A percentile compares a stretch with the other conserved stretches of the same genome.
Evolutionary conservation across 2,113 vertebrate species (phyloP).

Genomic region (Nymphicus hollandicus): DNA sequence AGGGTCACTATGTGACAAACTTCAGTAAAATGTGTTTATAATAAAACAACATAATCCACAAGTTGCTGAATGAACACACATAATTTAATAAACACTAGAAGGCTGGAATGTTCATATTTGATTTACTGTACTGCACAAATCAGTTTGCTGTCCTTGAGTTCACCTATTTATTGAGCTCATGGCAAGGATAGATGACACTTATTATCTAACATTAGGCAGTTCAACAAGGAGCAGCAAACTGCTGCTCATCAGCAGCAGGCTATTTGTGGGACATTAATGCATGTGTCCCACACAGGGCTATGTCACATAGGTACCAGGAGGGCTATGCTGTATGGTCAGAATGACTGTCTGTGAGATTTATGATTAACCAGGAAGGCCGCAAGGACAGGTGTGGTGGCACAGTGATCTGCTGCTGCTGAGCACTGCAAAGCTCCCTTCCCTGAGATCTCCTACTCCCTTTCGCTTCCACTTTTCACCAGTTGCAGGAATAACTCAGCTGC

Average conservation of each 20-base stretch:
- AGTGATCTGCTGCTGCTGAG: background rate
- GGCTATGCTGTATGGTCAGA: background rate
- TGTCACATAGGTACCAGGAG: background rate
- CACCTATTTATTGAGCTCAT: background rate
- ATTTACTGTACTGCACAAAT: background rate
- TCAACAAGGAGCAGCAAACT: background rate
- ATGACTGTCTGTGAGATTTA: background rate
- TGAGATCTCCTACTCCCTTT: background rate
- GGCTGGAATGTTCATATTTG: background rate
- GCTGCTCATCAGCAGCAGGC: background rate
- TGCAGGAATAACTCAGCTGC: background rate
- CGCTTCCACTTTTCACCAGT: background rate
- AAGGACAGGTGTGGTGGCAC: background rate
- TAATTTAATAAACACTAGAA: background rate
- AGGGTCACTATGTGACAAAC: background rate
- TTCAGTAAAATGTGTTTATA: background rate
- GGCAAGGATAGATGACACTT: background rate
- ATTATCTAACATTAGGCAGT: background rate
- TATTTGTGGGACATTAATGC: background rate
- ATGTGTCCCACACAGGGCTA: rapidly evolving
- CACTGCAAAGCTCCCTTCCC: background rate
- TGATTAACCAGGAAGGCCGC: background rate
- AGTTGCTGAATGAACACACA: background rate
- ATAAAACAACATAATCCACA: background rate
- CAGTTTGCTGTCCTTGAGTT: background rate